Conservation (phyloP, 2,113 vertebrate genomes). For the Typhlomys cinereus region DNA sequence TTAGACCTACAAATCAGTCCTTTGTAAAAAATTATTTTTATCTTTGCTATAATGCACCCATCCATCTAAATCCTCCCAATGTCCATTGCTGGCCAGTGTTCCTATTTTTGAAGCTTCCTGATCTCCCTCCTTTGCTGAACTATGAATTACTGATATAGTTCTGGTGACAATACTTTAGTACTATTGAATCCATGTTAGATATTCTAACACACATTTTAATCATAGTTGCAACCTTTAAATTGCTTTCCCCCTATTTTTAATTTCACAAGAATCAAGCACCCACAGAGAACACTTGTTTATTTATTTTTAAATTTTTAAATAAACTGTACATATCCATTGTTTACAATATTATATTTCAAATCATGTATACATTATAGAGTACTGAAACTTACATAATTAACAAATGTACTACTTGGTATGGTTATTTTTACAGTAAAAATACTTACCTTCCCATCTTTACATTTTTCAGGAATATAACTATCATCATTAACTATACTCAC, state of each 20-base stretch:
- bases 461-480: not conserved
- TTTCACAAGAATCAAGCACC: not conserved
- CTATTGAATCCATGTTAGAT: not conserved
- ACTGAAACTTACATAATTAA: not conserved
- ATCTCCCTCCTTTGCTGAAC: not conserved
- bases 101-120: not conserved
- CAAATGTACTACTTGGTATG: not conserved
- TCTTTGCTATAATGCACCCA: not conserved
- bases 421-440: conserved; percentile 5
- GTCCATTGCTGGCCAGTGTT: not conserved
- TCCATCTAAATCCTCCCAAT: not conserved
- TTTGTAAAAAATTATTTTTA: not conserved
- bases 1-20: not conserved
- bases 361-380: not conserved
- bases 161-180: not conserved
- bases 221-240: not conserved
- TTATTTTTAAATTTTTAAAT: not conserved
- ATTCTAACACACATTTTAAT: not conserved
- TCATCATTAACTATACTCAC: not conserved
- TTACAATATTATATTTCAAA: not conserved
- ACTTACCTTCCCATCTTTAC: not conserved
- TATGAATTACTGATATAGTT: not conserved
- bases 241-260: not conserved
- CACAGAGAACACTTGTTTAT: not conserved
- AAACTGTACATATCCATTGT: not conserved